These are phyloP conservation scores for Ailuropoda melanoleuca DNA, from an alignment of 2,113 vertebrate species.

Conservation along the genomic window DNA sequence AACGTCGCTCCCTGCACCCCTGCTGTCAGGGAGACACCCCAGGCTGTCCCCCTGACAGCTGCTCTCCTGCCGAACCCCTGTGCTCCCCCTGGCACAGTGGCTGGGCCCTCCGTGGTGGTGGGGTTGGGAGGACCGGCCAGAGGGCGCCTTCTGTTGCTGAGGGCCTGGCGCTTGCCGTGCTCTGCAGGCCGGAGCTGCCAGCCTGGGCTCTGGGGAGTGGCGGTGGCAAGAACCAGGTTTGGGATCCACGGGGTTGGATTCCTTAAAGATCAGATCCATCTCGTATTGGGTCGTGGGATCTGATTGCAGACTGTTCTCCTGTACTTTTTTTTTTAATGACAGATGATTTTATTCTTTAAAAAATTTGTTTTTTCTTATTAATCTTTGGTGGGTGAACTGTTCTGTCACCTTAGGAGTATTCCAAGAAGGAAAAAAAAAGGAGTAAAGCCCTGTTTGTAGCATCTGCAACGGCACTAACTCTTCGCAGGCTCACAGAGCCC, in stretches of 20 bases:
- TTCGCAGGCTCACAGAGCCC: not conserved
- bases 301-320: not conserved
- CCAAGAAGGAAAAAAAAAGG: not conserved
- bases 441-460: not conserved
- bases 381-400: not conserved
- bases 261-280: not conserved
- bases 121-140: not conserved
- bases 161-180: not conserved
- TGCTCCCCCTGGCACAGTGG: not conserved
- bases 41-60: not conserved
- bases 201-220: not conserved
- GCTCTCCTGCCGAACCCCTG: not conserved
- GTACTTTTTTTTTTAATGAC: not conserved
- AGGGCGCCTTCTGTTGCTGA: not conserved
- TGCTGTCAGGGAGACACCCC: fast-evolving
- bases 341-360: not conserved
- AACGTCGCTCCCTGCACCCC: fast-evolving
- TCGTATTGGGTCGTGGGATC: not conserved
- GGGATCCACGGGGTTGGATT: not conserved
- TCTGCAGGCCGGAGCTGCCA: not conserved
- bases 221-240: not conserved
- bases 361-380: not conserved
- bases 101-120: not conserved
- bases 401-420: not conserved
- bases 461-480: no score